These are phyloP conservation scores for Mus musculus DNA, from an alignment of 2,113 vertebrate species.

Conservation along the genomic window DNA sequence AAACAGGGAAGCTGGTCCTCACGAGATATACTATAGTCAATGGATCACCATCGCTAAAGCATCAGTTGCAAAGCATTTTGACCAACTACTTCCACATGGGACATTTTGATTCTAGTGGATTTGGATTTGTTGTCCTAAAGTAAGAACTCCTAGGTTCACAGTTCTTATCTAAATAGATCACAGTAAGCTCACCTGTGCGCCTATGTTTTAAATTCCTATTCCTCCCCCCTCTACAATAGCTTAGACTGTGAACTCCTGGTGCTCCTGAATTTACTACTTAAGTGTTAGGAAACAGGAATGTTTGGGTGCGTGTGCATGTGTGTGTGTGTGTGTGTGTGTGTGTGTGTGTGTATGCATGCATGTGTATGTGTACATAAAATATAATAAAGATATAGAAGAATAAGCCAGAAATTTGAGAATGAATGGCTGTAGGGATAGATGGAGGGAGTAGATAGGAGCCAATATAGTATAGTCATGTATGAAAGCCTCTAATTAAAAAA, in stretches of 20 bases:
- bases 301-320: no score
- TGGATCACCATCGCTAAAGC: background rate
- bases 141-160: background rate
- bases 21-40: background rate
- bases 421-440: no score
- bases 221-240: background rate
- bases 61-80: background rate
- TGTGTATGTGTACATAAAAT: background rate
- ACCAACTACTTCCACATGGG: background rate
- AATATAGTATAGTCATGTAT: no score
- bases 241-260: background rate
- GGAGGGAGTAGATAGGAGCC: background rate
- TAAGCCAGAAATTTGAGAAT: background rate
- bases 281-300: background rate
- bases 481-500: background rate
- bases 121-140: slow-evolving; percentile 47
- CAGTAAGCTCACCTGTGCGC: background rate
- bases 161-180: background rate
- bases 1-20: background rate
- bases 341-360: no score
- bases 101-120: slow-evolving; percentile 28
- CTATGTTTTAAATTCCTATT: background rate
- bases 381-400: background rate
- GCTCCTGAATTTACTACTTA: background rate
- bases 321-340: background rate